phyloP scores from a whole-genome alignment of 1,140 invertebrate species.

The Pseudachorutes palmiensis region DNA sequence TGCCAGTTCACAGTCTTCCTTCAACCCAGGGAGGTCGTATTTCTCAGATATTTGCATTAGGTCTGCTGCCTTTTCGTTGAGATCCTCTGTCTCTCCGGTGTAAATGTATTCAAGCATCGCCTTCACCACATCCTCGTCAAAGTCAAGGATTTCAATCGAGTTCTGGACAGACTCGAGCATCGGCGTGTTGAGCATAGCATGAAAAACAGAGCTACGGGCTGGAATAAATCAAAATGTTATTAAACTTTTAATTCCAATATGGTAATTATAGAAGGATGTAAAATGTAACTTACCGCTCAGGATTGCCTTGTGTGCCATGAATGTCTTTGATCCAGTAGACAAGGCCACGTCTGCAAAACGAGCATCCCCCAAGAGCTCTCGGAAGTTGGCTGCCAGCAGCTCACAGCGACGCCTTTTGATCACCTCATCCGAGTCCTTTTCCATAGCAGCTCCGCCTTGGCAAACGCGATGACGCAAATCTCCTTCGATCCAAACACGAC shows the following conservation, averaged over 20 bases:
- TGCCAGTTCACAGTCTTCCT: constrained; percentile 35
- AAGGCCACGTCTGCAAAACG: constrained; percentile 29
- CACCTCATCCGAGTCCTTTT: constrained; percentile 21
- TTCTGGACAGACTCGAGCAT: constrained; percentile 26
- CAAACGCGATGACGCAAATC: constrained; percentile 27
- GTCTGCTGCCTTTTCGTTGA: constrained; percentile 32
- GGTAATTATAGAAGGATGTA: not conserved
- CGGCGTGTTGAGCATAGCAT: constrained; percentile 25
- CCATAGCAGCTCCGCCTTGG: constrained; percentile 22
- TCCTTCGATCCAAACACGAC: constrained; percentile 36
- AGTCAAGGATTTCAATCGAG: constrained; percentile 33
- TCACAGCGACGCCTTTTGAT: constrained; percentile 19
- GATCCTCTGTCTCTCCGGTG: constrained; percentile 27
- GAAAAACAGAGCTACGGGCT: constrained; percentile 34
- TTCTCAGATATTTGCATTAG: constrained; percentile 37
- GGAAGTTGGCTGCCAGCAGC: constrained; percentile 25
- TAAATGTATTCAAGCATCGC: constrained; percentile 37
- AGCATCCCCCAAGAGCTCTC: constrained; percentile 14
- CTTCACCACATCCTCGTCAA: constrained; percentile 36
- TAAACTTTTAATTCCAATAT: not conserved
- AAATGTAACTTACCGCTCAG: constrained; percentile 25
- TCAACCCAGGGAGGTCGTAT: constrained; percentile 31
- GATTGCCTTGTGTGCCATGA: constrained; percentile 34
- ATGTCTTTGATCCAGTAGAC: constrained; percentile 18
- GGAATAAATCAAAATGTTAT: constrained; percentile 15